Evolutionary conservation across 2,113 vertebrate genomes (phyloP).

Genomic region (Butorides virescens): DNA sequence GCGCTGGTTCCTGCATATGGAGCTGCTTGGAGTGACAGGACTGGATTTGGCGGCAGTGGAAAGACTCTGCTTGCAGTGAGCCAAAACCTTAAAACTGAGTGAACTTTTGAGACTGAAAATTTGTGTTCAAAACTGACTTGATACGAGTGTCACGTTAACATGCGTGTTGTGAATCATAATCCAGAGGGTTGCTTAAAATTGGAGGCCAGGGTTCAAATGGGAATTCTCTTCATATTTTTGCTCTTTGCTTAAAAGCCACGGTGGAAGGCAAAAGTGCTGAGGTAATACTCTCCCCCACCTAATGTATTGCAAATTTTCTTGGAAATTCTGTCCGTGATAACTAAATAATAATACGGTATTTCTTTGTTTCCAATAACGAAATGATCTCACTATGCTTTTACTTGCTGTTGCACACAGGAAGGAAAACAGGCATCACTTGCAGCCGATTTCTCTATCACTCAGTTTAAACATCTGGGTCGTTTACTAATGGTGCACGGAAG

Average conservation of each 20-base stretch:
- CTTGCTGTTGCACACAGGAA: slow-evolving; percentile 76
- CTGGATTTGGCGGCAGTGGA: neutral
- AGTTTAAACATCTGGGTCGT: slow-evolving; percentile 94
- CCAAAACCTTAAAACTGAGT: neutral
- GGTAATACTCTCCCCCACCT: neutral
- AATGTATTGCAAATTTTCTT: neutral
- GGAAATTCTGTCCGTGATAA: neutral
- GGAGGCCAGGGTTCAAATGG: slow-evolving; percentile 44
- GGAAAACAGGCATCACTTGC: slow-evolving; percentile 96
- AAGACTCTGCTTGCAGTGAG: neutral
- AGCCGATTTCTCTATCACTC: slow-evolving; percentile 95
- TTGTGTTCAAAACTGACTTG: neutral
- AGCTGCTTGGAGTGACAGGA: neutral
- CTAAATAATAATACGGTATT: neutral
- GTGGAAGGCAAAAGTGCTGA: slow-evolving; percentile 26
- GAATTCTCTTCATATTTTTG: slow-evolving; percentile 17
- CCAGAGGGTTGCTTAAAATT: neutral
- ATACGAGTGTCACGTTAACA: neutral
- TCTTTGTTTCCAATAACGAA: neutral
- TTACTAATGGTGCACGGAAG: slow-evolving; percentile 96
- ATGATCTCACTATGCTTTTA: neutral
- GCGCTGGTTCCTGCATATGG: neutral
- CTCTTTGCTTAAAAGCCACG: neutral
- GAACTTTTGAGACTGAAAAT: slow-evolving; percentile 9
- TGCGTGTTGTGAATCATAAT: neutral